Base-by-base conservation (phyloP, 2,888 invertebrate genomes). In the Fragum fragum region DNA sequence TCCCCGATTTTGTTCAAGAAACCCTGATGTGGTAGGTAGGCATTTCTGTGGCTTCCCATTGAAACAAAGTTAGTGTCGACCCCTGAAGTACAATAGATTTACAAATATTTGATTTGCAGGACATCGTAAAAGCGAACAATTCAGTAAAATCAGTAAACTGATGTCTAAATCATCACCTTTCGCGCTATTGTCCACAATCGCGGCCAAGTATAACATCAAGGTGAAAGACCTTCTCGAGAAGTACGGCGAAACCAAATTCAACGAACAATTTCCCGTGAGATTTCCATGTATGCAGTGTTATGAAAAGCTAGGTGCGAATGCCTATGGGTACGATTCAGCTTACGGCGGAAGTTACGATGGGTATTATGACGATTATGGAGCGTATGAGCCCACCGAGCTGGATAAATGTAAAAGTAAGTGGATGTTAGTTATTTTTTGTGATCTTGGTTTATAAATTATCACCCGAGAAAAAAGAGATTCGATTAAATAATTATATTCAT, bases 201-300 rank as follows among this genome's bases (percentile, higher is more conserved):
- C 57, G 3, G 7, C 26, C 18, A 2, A 23, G 23, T 6, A 21
- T 7, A 57, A 57, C 23, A 57, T 57, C 11, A 26, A 66, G 16
- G 11, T 26, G 11, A 16, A 32, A 23, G 42, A 42, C 39, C 9
- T 66, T 23, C 0, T 66, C 2, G 66, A 66, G 14, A 23, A 39
- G 16, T 18, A n/a, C 42, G 66, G 23, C 1, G 23, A 39, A 23
- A 66, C 26, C 18, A n/a, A 0, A 2, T 39, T 66, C 21, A 21
- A 66, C 21, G 26, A 42, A 18, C 23, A 23, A 9, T 18, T 72
- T 28, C 47, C 29, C 16, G 23, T 68, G 1, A 14, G 52, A 3
- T 66, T 76, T 16, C 80, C 80, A 14, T 81, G 80, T 36, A 81
- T 81, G 80, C 80, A 81, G 29, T 81, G 80, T 69, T 76, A 69